Evolutionary conservation across 2,797 vertebrate species (phyloP).

Genomic region (Falco berigora): DNA sequence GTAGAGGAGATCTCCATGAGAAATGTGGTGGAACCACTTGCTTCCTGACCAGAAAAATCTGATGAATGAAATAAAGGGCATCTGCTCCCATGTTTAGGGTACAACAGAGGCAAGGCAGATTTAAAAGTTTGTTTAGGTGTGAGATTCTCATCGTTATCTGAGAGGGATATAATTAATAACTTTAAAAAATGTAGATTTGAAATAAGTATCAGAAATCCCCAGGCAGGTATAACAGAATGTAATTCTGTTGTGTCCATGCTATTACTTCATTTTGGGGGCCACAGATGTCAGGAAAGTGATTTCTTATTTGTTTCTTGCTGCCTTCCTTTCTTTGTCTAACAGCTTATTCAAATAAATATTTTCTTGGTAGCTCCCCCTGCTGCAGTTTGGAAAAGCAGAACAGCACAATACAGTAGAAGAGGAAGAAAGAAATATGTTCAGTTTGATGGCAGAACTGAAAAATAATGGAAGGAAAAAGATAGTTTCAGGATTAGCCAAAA

Average conservation of each 20-base stretch:
- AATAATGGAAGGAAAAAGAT: background rate
- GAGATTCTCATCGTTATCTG: accelerated
- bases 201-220: background rate
- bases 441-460: background rate
- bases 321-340: background rate
- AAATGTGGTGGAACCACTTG: background rate
- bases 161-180: background rate
- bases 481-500: background rate
- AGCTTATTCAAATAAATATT: background rate
- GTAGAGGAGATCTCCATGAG: background rate
- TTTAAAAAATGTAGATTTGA: background rate
- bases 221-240: background rate
- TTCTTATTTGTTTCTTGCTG: background rate
- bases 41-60: background rate
- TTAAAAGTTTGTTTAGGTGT: background rate
- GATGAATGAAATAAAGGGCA: background rate
- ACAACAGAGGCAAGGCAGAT: background rate
- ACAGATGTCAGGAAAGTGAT: background rate
- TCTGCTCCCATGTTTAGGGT: background rate
- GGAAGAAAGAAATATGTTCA: background rate
- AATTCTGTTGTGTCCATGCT: background rate
- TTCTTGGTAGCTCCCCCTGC: background rate
- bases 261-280: background rate
- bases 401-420: background rate
- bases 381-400: background rate